Conservation (phyloP, 2,797 vertebrate species). For the Telmatherina bonti region DNA sequence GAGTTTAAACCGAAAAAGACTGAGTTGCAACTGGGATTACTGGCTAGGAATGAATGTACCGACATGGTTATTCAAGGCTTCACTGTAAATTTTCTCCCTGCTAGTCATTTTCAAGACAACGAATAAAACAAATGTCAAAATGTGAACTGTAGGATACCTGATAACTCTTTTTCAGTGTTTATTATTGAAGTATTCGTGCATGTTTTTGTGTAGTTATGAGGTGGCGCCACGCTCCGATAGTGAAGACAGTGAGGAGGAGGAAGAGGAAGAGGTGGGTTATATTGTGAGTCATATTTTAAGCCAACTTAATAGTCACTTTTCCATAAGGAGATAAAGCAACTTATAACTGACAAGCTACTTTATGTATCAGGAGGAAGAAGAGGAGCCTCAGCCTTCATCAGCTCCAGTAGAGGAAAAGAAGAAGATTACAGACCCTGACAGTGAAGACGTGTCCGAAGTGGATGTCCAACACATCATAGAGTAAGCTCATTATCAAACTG, state of each 20-base stretch:
- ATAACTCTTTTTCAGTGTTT: not conserved
- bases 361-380: conserved; percentile 84
- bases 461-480: conserved; percentile 92
- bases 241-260: conserved; percentile 96
- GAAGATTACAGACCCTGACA: conserved; percentile 92
- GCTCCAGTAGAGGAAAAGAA: conserved; percentile 89
- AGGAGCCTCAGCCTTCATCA: conserved; percentile 78
- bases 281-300: conserved; percentile 19
- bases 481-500: conserved; percentile 72
- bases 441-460: conserved; percentile 91
- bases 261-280: conserved; percentile 77
- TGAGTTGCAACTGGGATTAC: not conserved
- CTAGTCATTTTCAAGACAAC: not conserved
- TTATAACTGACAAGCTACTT: conserved; percentile 15
- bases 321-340: not conserved
- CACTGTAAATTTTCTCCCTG: not conserved
- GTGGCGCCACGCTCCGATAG: conserved; percentile 96
- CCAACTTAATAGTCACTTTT: conserved; percentile 6
- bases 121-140: not conserved
- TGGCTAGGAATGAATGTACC: not conserved
- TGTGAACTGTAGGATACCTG: not conserved
- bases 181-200: not conserved
- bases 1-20: not conserved
- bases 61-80: not conserved
- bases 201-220: conserved; percentile 85